Conservation (phyloP, 2,888 invertebrate species). For the Eristalis arbustorum region DNA sequence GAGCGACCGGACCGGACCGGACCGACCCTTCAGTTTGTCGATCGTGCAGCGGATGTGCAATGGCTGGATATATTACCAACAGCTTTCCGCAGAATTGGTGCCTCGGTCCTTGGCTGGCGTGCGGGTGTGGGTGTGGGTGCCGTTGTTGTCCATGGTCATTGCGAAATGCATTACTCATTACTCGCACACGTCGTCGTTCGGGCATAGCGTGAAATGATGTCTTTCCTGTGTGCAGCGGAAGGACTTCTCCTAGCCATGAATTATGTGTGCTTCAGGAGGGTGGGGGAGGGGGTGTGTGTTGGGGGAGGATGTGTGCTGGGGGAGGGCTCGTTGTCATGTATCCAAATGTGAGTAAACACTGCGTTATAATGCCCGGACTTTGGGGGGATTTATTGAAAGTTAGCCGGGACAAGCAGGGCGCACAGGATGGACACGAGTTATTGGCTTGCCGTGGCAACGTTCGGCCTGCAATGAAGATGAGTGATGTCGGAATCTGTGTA, state of each 20-base stretch:
- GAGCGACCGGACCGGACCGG: not conserved
- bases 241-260: not conserved
- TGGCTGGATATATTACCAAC: conserved; percentile 24
- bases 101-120: too few species aligned
- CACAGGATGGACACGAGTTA: not conserved
- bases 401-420: not conserved
- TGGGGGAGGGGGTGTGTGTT: not conserved
- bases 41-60: conserved; percentile 12
- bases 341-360: not conserved
- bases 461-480: not conserved
- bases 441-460: not conserved
- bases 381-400: not conserved
- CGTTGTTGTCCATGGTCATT: not conserved
- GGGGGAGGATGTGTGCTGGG: not conserved
- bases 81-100: conserved; percentile 13
- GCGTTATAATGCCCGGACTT: not conserved
- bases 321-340: not conserved
- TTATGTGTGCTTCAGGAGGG: not conserved
- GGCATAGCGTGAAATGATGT: not conserved
- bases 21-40: not conserved
- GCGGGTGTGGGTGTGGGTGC: not conserved
- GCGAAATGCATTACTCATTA: not conserved
- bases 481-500: not conserved
- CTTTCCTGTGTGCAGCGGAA: not conserved
- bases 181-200: not conserved